Conservation (phyloP, 2,888 invertebrate genomes). For the Pandemis cinnamomeana region DNA sequence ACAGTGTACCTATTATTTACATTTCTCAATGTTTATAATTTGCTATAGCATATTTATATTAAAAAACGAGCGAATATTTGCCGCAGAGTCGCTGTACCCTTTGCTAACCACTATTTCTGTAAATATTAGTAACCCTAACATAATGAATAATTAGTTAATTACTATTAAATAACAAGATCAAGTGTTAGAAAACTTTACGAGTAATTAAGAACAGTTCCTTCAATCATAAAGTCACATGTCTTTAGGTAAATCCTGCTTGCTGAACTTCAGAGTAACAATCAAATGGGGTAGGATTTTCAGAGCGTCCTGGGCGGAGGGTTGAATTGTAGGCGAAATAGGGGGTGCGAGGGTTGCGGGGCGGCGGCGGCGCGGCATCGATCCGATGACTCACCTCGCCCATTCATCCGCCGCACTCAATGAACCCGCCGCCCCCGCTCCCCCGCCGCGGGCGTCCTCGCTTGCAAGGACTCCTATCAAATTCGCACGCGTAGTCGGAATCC, state of each 20-base stretch:
- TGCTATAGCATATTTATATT: no score
- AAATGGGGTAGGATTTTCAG: slow-evolving; percentile 42
- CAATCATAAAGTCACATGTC: not conserved
- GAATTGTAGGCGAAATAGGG: slow-evolving; percentile 55
- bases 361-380: slow-evolving; percentile 69
- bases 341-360: slow-evolving; percentile 45
- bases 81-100: not conserved
- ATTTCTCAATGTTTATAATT: no score
- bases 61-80: not conserved
- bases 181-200: not conserved
- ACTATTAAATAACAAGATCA: not conserved
- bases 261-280: not conserved
- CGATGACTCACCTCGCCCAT: slow-evolving; percentile 81
- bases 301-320: slow-evolving; percentile 48
- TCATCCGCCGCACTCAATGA: slow-evolving; percentile 83
- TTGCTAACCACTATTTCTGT: no score
- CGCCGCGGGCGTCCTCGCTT: slow-evolving; percentile 66
- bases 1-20: no score
- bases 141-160: not conserved
- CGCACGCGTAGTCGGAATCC: slow-evolving; percentile 69
- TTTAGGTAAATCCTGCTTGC: not conserved
- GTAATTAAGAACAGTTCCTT: not conserved
- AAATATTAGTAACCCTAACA: not conserved
- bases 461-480: slow-evolving; percentile 77
- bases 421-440: slow-evolving; percentile 58